These are phyloP conservation scores for Argyra leucocephala DNA, from an alignment of 2,888 invertebrate species.

Conservation along the genomic window DNA sequence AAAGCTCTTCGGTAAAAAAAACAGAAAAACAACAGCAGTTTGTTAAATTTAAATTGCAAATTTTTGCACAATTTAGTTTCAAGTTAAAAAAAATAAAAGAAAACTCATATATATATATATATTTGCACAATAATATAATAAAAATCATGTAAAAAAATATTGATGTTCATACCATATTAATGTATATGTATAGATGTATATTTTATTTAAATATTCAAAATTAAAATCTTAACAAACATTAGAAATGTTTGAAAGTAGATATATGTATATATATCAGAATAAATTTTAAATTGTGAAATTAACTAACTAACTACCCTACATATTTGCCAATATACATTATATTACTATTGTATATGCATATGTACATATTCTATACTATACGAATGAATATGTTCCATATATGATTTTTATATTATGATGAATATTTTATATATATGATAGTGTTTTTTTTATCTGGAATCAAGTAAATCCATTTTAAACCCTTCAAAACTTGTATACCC, in stretches of 20 bases:
- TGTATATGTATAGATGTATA: neutral
- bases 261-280: neutral
- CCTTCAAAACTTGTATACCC: neutral
- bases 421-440: neutral
- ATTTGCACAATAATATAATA: neutral
- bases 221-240: neutral
- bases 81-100: neutral
- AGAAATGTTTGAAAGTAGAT: neutral
- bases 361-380: neutral
- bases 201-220: neutral
- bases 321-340: neutral
- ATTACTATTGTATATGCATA: neutral
- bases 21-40: neutral
- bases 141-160: neutral
- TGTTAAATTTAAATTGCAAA: neutral
- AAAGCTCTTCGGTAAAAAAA: neutral
- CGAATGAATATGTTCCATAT: neutral
- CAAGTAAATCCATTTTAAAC: neutral
- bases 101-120: neutral
- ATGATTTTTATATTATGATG: neutral
- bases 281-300: neutral
- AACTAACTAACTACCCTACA: neutral
- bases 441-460: neutral
- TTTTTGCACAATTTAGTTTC: conserved; percentile 6
- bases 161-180: too few species aligned